phyloP scores from a whole-genome alignment of 2,888 invertebrate genomes.

The Eupithecia abbreviata region DNA sequence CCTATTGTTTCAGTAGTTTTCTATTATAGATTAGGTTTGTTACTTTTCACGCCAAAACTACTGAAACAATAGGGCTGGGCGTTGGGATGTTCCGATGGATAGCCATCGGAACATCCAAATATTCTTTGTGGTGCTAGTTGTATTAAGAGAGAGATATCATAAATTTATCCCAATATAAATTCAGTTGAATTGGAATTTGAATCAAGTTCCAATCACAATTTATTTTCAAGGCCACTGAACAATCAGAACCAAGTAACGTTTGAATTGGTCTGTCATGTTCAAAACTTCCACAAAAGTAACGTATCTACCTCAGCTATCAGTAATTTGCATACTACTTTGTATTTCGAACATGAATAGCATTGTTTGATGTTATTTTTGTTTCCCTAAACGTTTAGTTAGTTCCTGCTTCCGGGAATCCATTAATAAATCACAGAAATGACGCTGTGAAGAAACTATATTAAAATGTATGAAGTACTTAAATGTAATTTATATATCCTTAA shows the following conservation, averaged over 20 bases:
- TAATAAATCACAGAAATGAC: slow-evolving; percentile 17
- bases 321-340: slow-evolving; percentile 37
- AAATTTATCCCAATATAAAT: not conserved
- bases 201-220: not conserved
- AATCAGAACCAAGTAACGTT: not conserved
- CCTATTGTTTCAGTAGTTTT: too few species aligned
- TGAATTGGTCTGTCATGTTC: slow-evolving; percentile 15
- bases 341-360: slow-evolving; percentile 39
- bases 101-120: too few species aligned
- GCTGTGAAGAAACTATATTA: slow-evolving; percentile 13
- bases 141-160: not conserved
- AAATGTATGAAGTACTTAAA: slow-evolving; percentile 14
- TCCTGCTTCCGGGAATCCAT: slow-evolving; percentile 42
- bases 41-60: too few species aligned
- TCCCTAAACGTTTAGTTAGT: slow-evolving; percentile 33
- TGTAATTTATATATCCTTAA: not conserved
- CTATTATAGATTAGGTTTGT: too few species aligned
- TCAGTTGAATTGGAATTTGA: not conserved
- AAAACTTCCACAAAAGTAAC: slow-evolving; percentile 26
- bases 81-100: too few species aligned
- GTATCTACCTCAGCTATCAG: slow-evolving; percentile 25
- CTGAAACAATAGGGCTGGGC: too few species aligned
- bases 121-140: not conserved
- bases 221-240: not conserved
- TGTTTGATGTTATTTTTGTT: slow-evolving; percentile 38